Evolutionary conservation across 2,113 vertebrate genomes (phyloP).

Genomic region (Holacanthus passer): DNA sequence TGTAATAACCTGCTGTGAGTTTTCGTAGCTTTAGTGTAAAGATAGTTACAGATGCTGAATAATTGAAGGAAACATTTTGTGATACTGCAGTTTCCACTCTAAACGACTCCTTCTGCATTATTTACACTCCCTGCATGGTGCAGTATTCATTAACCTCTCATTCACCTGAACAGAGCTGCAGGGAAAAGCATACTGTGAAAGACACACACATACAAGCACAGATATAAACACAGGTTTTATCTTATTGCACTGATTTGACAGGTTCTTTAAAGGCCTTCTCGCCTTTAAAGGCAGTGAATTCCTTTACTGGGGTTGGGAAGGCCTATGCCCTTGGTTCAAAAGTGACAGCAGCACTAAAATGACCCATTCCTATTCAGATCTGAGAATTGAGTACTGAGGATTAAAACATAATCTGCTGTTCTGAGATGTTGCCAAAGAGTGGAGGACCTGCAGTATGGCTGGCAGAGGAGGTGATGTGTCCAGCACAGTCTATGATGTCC

Average conservation of each 20-base stretch:
- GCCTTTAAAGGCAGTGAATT: no score
- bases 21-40: conserved; percentile 13
- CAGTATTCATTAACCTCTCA: conserved; percentile 48
- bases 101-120: conserved; percentile 35
- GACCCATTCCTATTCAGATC: neutral
- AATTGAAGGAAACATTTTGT: conserved; percentile 37
- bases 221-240: neutral
- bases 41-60: conserved; percentile 33
- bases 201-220: neutral
- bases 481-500: no score
- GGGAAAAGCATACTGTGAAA: neutral
- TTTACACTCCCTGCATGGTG: conserved; percentile 36
- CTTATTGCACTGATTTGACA: neutral
- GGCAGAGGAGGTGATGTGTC: neutral
- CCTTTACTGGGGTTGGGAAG: neutral
- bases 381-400: neutral
- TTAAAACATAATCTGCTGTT: neutral
- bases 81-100: conserved; percentile 45
- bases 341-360: neutral
- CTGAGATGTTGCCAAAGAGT: neutral
- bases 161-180: conserved; percentile 4
- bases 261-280: neutral
- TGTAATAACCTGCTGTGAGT: neutral
- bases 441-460: neutral
- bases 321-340: neutral